phyloP scores from a whole-genome alignment of 2,888 invertebrate species.

The Agrilus biguttatus region DNA sequence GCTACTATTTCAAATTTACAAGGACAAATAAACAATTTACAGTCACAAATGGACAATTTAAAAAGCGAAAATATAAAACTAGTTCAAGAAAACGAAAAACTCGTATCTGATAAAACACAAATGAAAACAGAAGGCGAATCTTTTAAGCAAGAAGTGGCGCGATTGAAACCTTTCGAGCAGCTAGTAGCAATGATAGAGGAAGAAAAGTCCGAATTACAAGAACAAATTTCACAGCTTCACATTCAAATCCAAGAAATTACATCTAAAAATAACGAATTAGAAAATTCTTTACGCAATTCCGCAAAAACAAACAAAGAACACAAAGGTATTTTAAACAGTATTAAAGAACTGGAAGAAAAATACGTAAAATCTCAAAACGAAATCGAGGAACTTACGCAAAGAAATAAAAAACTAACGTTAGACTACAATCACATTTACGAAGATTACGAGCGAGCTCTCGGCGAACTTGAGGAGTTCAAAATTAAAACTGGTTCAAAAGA shows the following conservation, averaged over 20 bases:
- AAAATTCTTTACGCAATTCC: background rate
- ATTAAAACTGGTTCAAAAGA: constrained; percentile 15
- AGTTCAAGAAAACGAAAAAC: constrained; percentile 3
- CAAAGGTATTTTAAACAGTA: background rate
- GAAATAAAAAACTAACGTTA: constrained; percentile 18
- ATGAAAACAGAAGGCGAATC: constrained; percentile 3
- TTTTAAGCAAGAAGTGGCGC: too few relatives aligned
- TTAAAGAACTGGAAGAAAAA: constrained; percentile 4
- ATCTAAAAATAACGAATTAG: too few relatives aligned
- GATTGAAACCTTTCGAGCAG: too few relatives aligned
- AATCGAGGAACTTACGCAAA: constrained; percentile 17
- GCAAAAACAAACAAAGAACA: background rate
- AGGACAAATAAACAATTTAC: background rate
- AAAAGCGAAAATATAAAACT: constrained; percentile 7
- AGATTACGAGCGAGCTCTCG: constrained; percentile 20
- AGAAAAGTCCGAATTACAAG: too few relatives aligned
- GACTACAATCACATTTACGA: constrained; percentile 22
- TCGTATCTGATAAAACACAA: constrained; percentile 1
- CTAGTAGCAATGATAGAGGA: too few relatives aligned
- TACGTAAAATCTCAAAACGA: constrained; percentile 14
- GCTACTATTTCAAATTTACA: background rate
- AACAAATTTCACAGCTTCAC: too few relatives aligned
- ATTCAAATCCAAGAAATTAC: too few relatives aligned
- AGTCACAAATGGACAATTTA: constrained; percentile 2
- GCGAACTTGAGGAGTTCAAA: constrained; percentile 20